phyloP scores from a whole-genome alignment of 2,797 vertebrate genomes.

The Nyctalus aviator region DNA sequence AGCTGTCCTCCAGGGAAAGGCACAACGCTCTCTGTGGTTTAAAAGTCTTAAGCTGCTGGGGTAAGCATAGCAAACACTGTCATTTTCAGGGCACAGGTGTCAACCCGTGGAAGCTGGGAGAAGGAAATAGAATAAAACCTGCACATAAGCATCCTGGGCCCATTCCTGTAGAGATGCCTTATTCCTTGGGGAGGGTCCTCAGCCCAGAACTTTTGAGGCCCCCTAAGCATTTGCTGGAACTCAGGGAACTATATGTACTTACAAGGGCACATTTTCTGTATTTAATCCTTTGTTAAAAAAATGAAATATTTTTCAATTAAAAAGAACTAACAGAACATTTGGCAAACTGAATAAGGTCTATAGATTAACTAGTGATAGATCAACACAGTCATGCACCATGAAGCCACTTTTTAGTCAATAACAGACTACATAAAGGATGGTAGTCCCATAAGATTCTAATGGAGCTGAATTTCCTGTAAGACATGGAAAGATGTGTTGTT shows the following conservation, averaged over 20 bases:
- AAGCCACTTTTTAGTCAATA: not conserved
- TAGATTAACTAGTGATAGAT: not conserved
- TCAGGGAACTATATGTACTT: not conserved
- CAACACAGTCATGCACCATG: not conserved
- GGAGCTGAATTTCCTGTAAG: not conserved
- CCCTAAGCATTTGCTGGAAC: not conserved
- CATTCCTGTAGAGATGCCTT: not conserved
- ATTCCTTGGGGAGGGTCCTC: not conserved
- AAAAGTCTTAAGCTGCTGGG: not conserved
- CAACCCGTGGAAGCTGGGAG: not conserved
- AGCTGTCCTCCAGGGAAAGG: not conserved
- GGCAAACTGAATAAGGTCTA: not conserved
- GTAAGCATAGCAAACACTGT: not conserved
- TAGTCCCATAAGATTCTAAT: not conserved
- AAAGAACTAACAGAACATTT: not conserved
- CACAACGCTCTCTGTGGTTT: not conserved
- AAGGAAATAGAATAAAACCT: not conserved
- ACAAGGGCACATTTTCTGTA: not conserved
- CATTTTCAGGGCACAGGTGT: not conserved
- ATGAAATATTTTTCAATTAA: not conserved
- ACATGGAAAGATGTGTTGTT: not conserved
- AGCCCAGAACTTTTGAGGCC: not conserved
- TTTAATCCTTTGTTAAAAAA: not conserved
- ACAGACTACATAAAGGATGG: accelerated
- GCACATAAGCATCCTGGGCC: not conserved